Base-by-base conservation (phyloP, 2,113 vertebrate species). In the Brachyhypopomus occidentalis region DNA sequence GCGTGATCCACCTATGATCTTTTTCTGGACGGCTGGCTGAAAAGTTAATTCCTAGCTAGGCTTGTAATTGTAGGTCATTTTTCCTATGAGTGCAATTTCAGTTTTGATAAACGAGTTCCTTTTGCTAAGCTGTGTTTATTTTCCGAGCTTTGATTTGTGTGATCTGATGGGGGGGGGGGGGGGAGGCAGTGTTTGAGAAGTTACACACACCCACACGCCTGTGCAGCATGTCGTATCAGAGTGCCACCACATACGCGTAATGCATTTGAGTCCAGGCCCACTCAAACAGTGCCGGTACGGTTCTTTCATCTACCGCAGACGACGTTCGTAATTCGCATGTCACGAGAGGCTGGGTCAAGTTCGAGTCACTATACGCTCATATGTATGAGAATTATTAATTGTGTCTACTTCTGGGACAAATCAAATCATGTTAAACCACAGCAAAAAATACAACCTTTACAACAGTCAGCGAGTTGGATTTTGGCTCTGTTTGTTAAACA, bases 61-160 rank as follows among this genome's bases (percentile, higher is more conserved):
- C 91, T 94, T 93, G 94, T 95, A 97, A 96, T 97, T 96, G 93
- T 94, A 94, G 95, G 94, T 93, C 92, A 95, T 96, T 97, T 96
- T 91, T 93, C 94, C 92, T 92, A 92, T 95, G 94, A 95, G 92
- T 94, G 93, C 93, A 93, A 94, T 95, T 86, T 92, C 86, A 94
- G 94, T 92, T 91, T 93, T 89, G 79, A 90, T 94, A 93, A 92
- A 90, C 92, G 88, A 91, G 89, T 88, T 89, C 87, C 82, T 90
- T 89, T 94, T 93, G 92, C 92, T 90, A 84, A 79, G 84, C 92
- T 90, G 66, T 94, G 95, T 94, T 96, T 95, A 93, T 92, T 92
- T 92, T 94, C 92, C 92, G 92, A 90, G 90, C 92, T 92, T 93
- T 97, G 95, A 95, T 96, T 96, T 95, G 93, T 95, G 94, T 91